Conservation (phyloP, 2,888 invertebrate species). For the Lasioglossum calceatum region DNA sequence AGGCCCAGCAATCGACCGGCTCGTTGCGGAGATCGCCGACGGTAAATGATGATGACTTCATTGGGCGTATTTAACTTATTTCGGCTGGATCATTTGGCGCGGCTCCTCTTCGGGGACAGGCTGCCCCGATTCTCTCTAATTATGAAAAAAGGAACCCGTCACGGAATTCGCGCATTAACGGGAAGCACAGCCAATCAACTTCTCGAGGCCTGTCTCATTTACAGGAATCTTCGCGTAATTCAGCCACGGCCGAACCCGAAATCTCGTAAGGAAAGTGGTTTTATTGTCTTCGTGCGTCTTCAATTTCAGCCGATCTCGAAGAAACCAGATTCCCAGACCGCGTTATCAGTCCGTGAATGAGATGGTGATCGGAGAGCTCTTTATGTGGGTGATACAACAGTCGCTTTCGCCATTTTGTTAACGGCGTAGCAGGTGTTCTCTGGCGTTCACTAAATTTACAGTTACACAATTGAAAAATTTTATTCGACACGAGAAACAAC, state of each 20-base stretch:
- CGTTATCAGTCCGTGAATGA: not conserved
- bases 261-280: slow-evolving; percentile 1
- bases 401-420: too few relatives aligned
- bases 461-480: not conserved
- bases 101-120: not conserved
- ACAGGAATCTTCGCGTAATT: slow-evolving; percentile 9
- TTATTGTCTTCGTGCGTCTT: slow-evolving; percentile 5
- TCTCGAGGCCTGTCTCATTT: slow-evolving; percentile 20
- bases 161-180: slow-evolving; percentile 51
- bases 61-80: slow-evolving; percentile 25
- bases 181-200: slow-evolving; percentile 23
- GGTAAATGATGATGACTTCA: slow-evolving; percentile 39
- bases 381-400: not conserved
- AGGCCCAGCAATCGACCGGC: not conserved
- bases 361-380: not conserved
- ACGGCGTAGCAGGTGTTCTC: not conserved
- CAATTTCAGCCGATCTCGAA: not conserved
- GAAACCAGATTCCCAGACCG: not conserved
- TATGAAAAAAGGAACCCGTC: slow-evolving; percentile 28
- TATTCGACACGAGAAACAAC: too few relatives aligned
- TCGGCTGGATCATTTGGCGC: not conserved
- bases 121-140: slow-evolving; percentile 17
- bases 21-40: not conserved
- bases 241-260: not conserved
- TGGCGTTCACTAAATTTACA: not conserved